phyloP scores from a whole-genome alignment of 30 jellyfish, hydroid and myxozoan genomes.

The Catostylus mosaicus region DNA sequence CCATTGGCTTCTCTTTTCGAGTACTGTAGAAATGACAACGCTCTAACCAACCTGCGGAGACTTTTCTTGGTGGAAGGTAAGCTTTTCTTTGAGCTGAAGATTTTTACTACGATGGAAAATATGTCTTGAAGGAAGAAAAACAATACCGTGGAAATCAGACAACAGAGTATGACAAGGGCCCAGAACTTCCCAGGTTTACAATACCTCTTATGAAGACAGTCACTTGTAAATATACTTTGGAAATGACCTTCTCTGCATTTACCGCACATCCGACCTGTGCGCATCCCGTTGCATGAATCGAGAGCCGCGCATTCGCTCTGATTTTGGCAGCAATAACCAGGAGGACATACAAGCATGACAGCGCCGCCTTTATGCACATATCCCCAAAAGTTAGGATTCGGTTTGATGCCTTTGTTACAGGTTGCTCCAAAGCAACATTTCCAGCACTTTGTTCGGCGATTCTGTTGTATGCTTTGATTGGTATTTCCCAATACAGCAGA shows the following conservation, averaged over 20 bases:
- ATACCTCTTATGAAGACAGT: not conserved
- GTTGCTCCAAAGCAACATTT: slow-evolving; percentile 32
- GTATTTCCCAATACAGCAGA: not conserved
- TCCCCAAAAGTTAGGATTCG: slow-evolving; percentile 38
- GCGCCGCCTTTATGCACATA: not conserved
- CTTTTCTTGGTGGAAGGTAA: no score
- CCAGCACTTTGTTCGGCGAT: slow-evolving; percentile 2
- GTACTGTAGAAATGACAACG: not conserved
- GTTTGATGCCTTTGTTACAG: slow-evolving; percentile 3
- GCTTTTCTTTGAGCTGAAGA: no score
- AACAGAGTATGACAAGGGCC: not conserved
- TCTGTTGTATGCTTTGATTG: not conserved
- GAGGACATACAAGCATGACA: slow-evolving; percentile 14
- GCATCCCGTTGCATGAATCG: slow-evolving; percentile 14
- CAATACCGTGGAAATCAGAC: not conserved
- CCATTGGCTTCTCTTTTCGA: no score
- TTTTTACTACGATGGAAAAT: not conserved
- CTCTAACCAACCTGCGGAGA: no score
- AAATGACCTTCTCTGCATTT: not conserved
- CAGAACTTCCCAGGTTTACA: slow-evolving; percentile 5
- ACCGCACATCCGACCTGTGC: slow-evolving; percentile 38
- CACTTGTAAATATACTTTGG: slow-evolving; percentile 10
- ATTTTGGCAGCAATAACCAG: slow-evolving; percentile 34
- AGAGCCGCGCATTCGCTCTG: slow-evolving; percentile 3
- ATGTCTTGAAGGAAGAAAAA: slow-evolving; percentile 13